Conservation (phyloP, 2,888 invertebrate genomes). For the Spodoptera littoralis region DNA sequence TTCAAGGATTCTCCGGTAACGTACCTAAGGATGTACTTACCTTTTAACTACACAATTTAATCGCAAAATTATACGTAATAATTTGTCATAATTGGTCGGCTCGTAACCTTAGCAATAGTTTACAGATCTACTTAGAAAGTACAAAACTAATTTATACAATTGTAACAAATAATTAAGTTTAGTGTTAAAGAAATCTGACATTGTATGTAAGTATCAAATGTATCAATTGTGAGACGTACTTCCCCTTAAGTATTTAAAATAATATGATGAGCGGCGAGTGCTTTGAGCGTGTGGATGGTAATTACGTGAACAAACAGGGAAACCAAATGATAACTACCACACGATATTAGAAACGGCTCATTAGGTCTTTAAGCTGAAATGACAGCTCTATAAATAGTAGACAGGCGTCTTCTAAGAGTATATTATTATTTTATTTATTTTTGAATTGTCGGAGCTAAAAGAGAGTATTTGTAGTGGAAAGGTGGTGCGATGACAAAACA, state of each 20-base stretch:
- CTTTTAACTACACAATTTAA: constrained; percentile 5
- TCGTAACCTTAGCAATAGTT: too few species aligned
- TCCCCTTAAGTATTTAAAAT: constrained; percentile 35
- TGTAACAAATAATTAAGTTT: too few species aligned
- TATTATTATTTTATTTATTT: constrained; percentile 75
- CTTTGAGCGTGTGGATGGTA: constrained; percentile 68
- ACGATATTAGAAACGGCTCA: constrained; percentile 86
- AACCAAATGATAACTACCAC: constrained; percentile 78
- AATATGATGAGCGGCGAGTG: constrained; percentile 41
- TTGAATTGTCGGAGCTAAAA: constrained; percentile 70
- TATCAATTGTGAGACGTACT: constrained; percentile 5
- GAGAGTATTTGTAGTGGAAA: constrained; percentile 71
- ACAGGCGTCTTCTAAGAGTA: constrained; percentile 70
- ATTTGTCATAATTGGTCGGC: too few species aligned
- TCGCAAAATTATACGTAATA: too few species aligned
- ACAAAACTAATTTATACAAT: too few species aligned
- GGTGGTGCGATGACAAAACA: constrained; percentile 80
- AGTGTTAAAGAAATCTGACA: neutral
- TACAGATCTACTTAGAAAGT: too few species aligned
- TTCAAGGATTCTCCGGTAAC: constrained; percentile 37
- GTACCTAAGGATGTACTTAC: constrained; percentile 13
- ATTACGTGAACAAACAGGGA: constrained; percentile 82
- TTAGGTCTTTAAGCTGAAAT: constrained; percentile 85
- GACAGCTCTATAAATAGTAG: constrained; percentile 85
- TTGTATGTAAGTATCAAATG: neutral